These are phyloP conservation scores for Istiophorus platypterus DNA, from an alignment of 2,113 vertebrate species.

Conservation along the genomic window DNA sequence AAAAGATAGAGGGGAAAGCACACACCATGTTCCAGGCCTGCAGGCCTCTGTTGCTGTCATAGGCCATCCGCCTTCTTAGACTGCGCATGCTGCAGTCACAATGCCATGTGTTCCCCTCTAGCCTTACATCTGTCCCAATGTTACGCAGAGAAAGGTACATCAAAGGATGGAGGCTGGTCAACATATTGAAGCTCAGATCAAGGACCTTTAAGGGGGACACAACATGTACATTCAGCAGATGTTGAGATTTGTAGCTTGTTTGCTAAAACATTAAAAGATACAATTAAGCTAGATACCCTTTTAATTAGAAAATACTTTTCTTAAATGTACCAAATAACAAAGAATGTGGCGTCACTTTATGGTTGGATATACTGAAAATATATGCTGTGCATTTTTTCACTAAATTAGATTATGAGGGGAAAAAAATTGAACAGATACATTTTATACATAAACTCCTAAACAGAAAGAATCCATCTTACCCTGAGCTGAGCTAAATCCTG, in stretches of 20 bases:
- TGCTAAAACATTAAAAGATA: neutral
- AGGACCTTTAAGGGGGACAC: conserved; percentile 80
- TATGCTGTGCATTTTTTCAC: neutral
- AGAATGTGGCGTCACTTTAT: neutral
- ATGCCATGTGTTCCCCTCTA: conserved; percentile 82
- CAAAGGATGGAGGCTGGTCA: conserved; percentile 82
- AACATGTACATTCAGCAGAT: conserved; percentile 16
- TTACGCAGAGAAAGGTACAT: conserved; percentile 78
- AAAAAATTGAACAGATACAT: neutral
- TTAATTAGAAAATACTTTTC: neutral
- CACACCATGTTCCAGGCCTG: conserved; percentile 80
- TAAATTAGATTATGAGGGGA: neutral
- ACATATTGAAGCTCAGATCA: conserved; percentile 87
- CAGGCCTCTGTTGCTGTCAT: conserved; percentile 70
- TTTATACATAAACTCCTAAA: neutral
- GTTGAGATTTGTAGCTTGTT: neutral
- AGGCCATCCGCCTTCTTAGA: conserved; percentile 79
- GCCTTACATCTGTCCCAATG: conserved; percentile 77
- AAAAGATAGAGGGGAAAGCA: conserved; percentile 60
- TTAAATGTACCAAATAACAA: neutral
- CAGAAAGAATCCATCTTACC: conserved; percentile 76
- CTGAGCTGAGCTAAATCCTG: conserved; percentile 84
- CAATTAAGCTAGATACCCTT: neutral
- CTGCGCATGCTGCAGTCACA: conserved; percentile 80
- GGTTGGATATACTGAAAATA: neutral